Evolutionary conservation across 2,113 vertebrate genomes (phyloP).

Genomic region (Argyrosomus japonicus): DNA sequence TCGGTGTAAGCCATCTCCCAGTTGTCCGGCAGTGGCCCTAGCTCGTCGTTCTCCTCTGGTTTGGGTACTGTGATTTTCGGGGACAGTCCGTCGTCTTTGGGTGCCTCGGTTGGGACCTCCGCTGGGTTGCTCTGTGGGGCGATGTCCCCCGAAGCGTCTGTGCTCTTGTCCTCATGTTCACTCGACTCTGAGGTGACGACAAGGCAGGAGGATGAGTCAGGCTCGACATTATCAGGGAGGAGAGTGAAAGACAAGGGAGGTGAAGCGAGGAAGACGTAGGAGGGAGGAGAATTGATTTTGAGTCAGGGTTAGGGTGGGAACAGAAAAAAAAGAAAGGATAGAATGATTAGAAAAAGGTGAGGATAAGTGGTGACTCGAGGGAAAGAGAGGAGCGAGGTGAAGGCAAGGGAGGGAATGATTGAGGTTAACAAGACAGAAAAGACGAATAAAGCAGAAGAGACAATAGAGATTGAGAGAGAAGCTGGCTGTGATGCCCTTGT

Average conservation of each 20-base stretch:
- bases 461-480: conserved; percentile 50
- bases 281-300: conserved; percentile 26
- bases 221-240: conserved; percentile 21
- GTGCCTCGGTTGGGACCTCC: conserved; percentile 85
- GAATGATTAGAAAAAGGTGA: conserved; percentile 53
- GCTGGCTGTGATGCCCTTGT: conserved; percentile 65
- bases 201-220: conserved; percentile 54
- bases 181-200: conserved; percentile 90
- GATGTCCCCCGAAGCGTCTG: conserved; percentile 88
- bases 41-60: conserved; percentile 90
- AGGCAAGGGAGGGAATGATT: conserved; percentile 41
- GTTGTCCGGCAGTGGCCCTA: conserved; percentile 94
- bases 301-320: conserved; percentile 7
- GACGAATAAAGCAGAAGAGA: conserved; percentile 57
- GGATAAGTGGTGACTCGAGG: conserved; percentile 42
- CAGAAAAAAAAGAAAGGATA: conserved; percentile 11
- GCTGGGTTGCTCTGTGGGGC: conserved; percentile 85
- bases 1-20: conserved; percentile 99
- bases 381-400: conserved; percentile 13
- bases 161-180: conserved; percentile 95
- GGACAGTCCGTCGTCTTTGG: conserved; percentile 88
- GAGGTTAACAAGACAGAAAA: conserved; percentile 62
- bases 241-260: conserved; percentile 40
- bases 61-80: conserved; percentile 83
- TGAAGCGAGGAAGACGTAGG: conserved; percentile 29